phyloP scores from a whole-genome alignment of 2,888 invertebrate species.

The Chrysolina haemoptera region DNA sequence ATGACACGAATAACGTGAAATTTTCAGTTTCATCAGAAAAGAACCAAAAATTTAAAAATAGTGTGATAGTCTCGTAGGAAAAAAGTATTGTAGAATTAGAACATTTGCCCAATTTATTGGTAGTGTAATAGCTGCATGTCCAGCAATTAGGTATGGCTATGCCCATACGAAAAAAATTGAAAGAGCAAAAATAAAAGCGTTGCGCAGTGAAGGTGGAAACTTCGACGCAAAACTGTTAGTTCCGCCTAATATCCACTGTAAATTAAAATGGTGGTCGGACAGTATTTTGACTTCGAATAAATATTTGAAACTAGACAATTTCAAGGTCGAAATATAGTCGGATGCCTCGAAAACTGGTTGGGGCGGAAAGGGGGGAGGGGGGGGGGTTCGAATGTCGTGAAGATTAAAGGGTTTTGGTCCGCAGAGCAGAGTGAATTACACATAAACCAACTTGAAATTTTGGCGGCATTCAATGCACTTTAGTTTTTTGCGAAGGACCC shows the following conservation, averaged over 20 bases:
- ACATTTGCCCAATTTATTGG: neutral
- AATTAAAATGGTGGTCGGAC: neutral
- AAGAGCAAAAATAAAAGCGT: neutral
- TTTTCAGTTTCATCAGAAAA: neutral
- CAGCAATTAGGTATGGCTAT: neutral
- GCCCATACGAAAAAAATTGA: neutral
- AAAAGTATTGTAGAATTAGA: neutral
- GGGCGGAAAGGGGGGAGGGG: no score
- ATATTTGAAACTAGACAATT: neutral
- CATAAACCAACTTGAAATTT: neutral
- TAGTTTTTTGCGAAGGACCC: neutral
- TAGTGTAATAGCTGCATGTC: neutral
- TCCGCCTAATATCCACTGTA: neutral
- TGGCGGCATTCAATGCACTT: neutral
- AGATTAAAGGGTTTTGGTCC: no score
- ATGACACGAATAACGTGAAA: neutral
- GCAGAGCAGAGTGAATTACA: neutral
- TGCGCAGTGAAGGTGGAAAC: neutral
- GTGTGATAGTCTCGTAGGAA: neutral
- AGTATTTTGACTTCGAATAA: neutral
- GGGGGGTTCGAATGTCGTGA: no score
- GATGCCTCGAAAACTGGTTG: neutral
- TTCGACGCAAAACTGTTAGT: neutral
- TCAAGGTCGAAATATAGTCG: neutral
- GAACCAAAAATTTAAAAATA: neutral